Conservation (phyloP, 2,797 vertebrate species). For the Sorex maritimensis region DNA sequence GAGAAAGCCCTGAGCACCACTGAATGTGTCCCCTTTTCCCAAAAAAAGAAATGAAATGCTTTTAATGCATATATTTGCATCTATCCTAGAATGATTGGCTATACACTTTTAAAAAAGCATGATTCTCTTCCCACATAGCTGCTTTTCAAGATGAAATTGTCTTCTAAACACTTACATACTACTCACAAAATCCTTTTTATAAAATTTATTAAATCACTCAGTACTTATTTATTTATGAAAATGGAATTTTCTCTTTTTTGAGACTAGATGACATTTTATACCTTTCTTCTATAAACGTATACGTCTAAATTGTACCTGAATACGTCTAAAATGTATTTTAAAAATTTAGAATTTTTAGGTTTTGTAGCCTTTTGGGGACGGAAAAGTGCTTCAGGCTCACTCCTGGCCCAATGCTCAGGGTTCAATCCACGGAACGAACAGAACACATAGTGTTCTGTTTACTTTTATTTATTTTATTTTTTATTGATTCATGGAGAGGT, state of each 20-base stretch:
- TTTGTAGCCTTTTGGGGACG: neutral
- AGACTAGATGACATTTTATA: neutral
- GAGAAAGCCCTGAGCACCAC: too few species aligned
- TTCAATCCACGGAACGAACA: too few species aligned
- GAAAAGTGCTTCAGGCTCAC: too few species aligned
- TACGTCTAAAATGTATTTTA: neutral
- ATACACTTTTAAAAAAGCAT: neutral
- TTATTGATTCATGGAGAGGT: too few species aligned
- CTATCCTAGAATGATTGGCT: neutral
- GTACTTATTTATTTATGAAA: too few species aligned
- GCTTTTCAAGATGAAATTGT: constrained; percentile 16
- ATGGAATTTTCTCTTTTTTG: too few species aligned
- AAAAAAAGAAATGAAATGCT: neutral
- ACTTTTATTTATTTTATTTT: too few species aligned
- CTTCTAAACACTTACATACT: neutral
- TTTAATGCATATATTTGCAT: neutral
- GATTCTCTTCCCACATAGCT: neutral
- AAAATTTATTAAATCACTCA: too few species aligned
- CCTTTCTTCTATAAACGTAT: neutral
- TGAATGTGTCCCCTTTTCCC: too few species aligned
- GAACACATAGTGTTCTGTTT: too few species aligned
- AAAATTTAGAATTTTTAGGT: neutral
- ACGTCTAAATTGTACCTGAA: neutral
- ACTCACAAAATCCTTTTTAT: too few species aligned
- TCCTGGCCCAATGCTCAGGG: too few species aligned